Conservation (phyloP, 2,113 vertebrate species). For the Polyodon spathula region DNA sequence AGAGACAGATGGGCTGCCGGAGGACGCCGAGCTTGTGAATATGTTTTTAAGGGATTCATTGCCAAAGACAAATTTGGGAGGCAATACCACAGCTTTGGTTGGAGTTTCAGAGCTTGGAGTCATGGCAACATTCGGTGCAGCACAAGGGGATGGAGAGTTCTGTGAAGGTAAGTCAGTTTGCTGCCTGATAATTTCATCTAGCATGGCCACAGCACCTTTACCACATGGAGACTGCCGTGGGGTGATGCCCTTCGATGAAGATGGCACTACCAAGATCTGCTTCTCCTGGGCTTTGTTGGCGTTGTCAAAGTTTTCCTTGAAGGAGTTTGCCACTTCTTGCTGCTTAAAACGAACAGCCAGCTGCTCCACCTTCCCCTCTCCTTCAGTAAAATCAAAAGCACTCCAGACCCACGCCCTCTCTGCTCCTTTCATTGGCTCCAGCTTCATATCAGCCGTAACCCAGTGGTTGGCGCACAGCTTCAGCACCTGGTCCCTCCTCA, state of each 20-base stretch:
- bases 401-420: constrained; percentile 95
- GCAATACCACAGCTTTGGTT: constrained; percentile 75
- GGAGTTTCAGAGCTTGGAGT: constrained; percentile 44
- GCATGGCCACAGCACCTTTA: constrained; percentile 71
- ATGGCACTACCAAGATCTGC: constrained; percentile 57
- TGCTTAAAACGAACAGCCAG: constrained; percentile 91
- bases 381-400: constrained; percentile 84
- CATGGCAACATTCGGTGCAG: constrained; percentile 26
- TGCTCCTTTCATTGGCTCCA: constrained; percentile 87
- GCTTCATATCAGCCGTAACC: constrained; percentile 73
- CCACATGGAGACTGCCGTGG: constrained; percentile 69
- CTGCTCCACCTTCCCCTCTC: constrained; percentile 77
- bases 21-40: constrained; percentile 70
- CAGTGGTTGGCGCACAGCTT: constrained; percentile 96
- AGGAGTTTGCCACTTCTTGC: constrained; percentile 77
- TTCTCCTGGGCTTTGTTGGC: constrained; percentile 74
- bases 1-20: constrained; percentile 58
- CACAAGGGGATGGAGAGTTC: constrained; percentile 26
- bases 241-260: constrained; percentile 41
- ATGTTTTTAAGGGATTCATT: constrained; percentile 80
- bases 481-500: constrained; percentile 94
- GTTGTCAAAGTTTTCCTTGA: constrained; percentile 84
- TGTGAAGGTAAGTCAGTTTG: constrained; percentile 56
- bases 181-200: constrained; percentile 85
- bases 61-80: constrained; percentile 93